Evolutionary conservation across 2,113 vertebrate genomes (phyloP), one percentile per base, ranked within the genome.

Genomic region (Cettia cetti): DNA sequence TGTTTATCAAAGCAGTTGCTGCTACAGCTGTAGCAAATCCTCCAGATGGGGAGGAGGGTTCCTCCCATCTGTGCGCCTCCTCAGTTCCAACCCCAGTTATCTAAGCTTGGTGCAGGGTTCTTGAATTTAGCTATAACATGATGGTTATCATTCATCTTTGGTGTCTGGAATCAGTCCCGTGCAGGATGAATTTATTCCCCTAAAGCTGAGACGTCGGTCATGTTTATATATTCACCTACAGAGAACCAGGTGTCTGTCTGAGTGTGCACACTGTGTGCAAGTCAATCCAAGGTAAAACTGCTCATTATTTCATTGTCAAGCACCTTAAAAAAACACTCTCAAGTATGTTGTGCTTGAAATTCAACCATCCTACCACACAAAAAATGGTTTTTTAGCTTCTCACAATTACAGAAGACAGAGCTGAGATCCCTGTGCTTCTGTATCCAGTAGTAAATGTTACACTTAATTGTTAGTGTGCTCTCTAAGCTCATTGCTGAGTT

Each of bases 31-130:
- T 65, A 96, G 37, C 26, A 69, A 65, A 72, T 54, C 70, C 76
- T 92, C 60, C 91, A 92, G 94, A 53, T 53, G 54, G 75, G 52
- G 31, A 53, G 49, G 37, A 95, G 49, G 49, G 50, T 65, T 92
- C 45, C 61, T 85, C n/a, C 94, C 78, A 47, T 91, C 78, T 95
- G 89, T 69, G 31, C 15, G 54, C 19, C n/a, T 88, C 42, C 37
- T 79, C 42, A 26, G 13, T 82, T 66, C 78, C 89, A 94, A 9
- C 20, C 26, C 45, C 27, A 7, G 44, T 21, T 69, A 61, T 23
- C 31, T 85, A 39, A 76, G 35, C 28, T 28, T 37, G 21, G 30
- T 59, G 31, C 28, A 84, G 27, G 18, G 16, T 5, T 91, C 74
- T 95, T 74, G 45, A 89, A 66, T 94, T 82, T 80, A 69, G 21